Percentiles rank a stretch among this genome's conserved stretches.
phyloP scores from a whole-genome alignment of 2,888 invertebrate genomes.

The Scrobipalpa atriplicella region DNA sequence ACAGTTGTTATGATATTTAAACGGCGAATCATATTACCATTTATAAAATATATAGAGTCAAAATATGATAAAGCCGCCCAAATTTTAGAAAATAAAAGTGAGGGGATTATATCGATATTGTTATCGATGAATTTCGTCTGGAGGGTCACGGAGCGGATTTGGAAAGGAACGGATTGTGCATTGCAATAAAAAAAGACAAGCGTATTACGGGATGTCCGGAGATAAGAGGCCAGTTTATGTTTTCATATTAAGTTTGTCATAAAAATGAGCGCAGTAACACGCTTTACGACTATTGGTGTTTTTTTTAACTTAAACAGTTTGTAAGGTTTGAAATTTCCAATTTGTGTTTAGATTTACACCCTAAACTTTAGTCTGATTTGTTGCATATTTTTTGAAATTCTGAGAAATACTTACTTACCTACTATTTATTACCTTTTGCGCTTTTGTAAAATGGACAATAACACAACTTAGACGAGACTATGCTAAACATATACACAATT shows the following conservation, averaged over 20 bases:
- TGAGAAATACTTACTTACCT: no score
- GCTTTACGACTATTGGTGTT: slow-evolving; percentile 55
- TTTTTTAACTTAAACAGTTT: slow-evolving; percentile 50
- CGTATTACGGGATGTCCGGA: slow-evolving; percentile 70
- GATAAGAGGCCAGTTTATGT: slow-evolving; percentile 67
- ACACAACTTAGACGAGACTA: no score
- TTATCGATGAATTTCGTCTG: slow-evolving; percentile 43
- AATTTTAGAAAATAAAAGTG: slow-evolving; percentile 18
- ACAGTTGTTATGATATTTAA: slow-evolving; percentile 10
- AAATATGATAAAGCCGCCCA: not conserved
- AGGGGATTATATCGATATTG: not conserved
- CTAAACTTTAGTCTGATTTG: no score
- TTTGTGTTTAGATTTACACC: slow-evolving; percentile 25
- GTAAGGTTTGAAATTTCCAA: slow-evolving; percentile 35
- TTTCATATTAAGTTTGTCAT: slow-evolving; percentile 70
- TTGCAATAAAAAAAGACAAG: slow-evolving; percentile 69
- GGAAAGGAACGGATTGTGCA: slow-evolving; percentile 63
- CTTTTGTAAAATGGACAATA: no score
- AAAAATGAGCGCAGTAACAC: slow-evolving; percentile 62
- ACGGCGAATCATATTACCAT: not conserved
- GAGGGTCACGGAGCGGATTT: slow-evolving; percentile 44
- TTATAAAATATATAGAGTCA: no score
- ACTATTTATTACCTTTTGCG: no score
- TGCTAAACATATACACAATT: not conserved
- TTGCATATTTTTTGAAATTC: no score